phyloP scores from a whole-genome alignment of 2,113 vertebrate genomes.

The Ia io region DNA sequence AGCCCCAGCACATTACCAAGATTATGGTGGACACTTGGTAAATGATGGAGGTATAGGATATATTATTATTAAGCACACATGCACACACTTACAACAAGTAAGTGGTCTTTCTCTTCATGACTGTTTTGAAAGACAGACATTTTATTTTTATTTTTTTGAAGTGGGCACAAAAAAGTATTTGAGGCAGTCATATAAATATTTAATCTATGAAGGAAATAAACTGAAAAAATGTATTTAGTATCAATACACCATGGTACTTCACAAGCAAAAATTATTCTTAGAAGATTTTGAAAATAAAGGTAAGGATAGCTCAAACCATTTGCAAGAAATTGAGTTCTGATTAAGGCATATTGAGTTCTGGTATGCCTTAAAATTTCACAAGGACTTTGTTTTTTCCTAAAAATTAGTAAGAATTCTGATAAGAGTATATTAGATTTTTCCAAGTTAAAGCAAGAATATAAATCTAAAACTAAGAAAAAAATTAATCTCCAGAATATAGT shows the following conservation, averaged over 20 bases:
- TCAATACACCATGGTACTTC: not conserved
- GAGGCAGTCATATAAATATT: not conserved
- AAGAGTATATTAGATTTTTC: not conserved
- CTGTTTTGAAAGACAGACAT: not conserved
- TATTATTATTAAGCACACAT: no score
- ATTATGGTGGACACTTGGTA: no score
- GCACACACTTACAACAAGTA: rapidly evolving
- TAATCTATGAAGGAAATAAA: not conserved
- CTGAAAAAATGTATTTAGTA: not conserved
- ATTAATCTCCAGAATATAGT: not conserved
- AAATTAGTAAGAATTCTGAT: not conserved
- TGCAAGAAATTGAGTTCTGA: no score
- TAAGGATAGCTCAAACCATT: not conserved
- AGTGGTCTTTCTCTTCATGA: not conserved
- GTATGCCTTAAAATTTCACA: not conserved
- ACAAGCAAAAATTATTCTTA: not conserved
- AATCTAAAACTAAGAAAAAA: not conserved
- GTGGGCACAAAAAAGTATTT: not conserved
- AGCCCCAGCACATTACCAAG: rapidly evolving
- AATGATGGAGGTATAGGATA: rapidly evolving
- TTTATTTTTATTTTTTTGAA: slow-evolving; percentile 9
- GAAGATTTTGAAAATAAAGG: not conserved
- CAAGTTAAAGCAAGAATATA: slow-evolving; percentile 9
- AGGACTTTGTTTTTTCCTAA: not conserved
- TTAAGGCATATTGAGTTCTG: not conserved